phyloP scores from a whole-genome alignment of 2,797 vertebrate species.

The Vireo griseus region DNA sequence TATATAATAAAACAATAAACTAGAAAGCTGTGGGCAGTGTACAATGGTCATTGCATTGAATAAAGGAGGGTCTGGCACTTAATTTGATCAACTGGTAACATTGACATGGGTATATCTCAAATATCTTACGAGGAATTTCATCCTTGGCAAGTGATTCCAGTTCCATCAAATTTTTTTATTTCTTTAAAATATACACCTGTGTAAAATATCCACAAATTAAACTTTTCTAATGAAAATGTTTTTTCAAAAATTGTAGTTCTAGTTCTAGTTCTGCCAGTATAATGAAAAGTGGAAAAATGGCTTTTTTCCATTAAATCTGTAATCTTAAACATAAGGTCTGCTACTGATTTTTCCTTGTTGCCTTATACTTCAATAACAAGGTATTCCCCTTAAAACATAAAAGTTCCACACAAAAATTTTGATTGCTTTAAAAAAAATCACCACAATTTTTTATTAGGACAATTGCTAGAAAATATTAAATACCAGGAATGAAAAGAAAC shows the following conservation, averaged over 20 bases:
- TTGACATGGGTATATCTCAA: neutral
- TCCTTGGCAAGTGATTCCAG: neutral
- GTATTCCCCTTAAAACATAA: neutral
- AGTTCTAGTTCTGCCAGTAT: neutral
- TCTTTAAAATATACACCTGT: neutral
- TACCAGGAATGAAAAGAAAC: neutral
- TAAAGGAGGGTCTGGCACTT: neutral
- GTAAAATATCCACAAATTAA: neutral
- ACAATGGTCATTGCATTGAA: neutral
- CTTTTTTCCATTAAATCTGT: neutral
- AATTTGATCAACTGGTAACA: neutral
- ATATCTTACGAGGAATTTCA: neutral
- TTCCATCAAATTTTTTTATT: neutral
- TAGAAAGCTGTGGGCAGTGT: neutral
- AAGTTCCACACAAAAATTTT: neutral
- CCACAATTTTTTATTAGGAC: neutral
- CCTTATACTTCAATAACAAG: neutral
- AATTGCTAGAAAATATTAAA: neutral
- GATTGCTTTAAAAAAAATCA: neutral
- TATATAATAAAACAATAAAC: neutral
- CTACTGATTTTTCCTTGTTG: neutral
- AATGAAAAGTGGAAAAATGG: neutral
- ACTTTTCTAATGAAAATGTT: neutral
- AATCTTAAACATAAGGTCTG: neutral
- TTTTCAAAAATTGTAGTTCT: neutral